These are phyloP conservation scores for Liparis tanakae DNA, from an alignment of 2,797 vertebrate genomes.

Conservation along the genomic window DNA sequence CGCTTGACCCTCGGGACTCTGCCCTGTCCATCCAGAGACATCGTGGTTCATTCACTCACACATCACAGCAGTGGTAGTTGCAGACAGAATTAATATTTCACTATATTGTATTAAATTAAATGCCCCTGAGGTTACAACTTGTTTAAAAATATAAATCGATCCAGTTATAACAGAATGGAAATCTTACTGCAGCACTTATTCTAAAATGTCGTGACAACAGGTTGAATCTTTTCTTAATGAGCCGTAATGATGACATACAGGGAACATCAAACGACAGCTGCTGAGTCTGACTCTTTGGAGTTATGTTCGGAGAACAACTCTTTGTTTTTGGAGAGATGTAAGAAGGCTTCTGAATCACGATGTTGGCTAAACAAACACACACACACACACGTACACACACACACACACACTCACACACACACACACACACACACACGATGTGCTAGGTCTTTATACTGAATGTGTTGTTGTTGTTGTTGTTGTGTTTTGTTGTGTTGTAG, in stretches of 20 bases:
- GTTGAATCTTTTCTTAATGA: background rate
- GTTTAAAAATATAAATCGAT: background rate
- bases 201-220: background rate
- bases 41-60: too few relatives aligned
- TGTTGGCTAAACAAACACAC: background rate
- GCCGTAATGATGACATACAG: background rate
- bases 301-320: too few relatives aligned
- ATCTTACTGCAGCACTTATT: background rate
- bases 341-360: background rate
- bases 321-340: background rate
- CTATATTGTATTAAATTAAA: background rate
- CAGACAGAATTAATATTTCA: background rate
- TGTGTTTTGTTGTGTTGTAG: constrained; percentile 66
- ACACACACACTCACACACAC: background rate
- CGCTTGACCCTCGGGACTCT: background rate
- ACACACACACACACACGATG: background rate
- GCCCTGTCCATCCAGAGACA: too few relatives aligned
- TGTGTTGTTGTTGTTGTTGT: constrained; percentile 24
- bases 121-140: background rate
- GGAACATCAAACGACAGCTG: background rate
- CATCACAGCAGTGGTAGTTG: too few relatives aligned
- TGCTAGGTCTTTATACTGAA: constrained; percentile 12
- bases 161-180: background rate
- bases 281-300: background rate
- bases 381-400: background rate